These are phyloP conservation scores for Acyrthosiphon pisum DNA, from an alignment of 1,140 invertebrate genomes.

Conservation along the genomic window DNA sequence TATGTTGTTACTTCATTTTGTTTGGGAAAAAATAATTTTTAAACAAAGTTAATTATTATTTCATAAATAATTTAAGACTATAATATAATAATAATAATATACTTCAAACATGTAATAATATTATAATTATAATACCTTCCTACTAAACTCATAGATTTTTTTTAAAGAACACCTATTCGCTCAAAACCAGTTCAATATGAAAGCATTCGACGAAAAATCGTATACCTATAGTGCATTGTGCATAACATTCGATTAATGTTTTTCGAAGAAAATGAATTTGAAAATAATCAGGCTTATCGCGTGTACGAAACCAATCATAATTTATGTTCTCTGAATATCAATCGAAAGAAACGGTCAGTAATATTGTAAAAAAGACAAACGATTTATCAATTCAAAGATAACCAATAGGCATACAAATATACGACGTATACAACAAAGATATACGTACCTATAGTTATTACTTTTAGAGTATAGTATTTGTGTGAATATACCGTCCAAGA, in stretches of 20 bases:
- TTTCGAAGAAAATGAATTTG: background rate
- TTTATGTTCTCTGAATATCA: background rate
- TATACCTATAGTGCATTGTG: background rate
- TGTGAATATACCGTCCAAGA: background rate
- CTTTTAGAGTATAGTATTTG: background rate
- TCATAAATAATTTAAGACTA: background rate
- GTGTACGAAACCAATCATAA: background rate
- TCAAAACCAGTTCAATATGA: background rate
- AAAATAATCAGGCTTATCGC: background rate
- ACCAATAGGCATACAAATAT: background rate
- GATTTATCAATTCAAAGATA: conserved; percentile 36
- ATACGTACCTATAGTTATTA: too few species aligned
- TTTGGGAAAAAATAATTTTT: background rate
- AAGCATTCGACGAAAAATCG: background rate
- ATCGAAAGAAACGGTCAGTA: background rate
- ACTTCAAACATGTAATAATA: background rate
- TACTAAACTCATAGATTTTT: background rate
- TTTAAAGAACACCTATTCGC: background rate
- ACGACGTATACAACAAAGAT: background rate
- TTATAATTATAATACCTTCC: background rate
- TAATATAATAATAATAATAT: background rate
- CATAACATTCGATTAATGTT: background rate
- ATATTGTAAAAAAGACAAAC: background rate
- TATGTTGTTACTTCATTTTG: background rate
- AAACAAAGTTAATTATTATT: too few species aligned